Base-by-base conservation (phyloP, 2,797 vertebrate species). In the Brachyalestes nurse region DNA sequence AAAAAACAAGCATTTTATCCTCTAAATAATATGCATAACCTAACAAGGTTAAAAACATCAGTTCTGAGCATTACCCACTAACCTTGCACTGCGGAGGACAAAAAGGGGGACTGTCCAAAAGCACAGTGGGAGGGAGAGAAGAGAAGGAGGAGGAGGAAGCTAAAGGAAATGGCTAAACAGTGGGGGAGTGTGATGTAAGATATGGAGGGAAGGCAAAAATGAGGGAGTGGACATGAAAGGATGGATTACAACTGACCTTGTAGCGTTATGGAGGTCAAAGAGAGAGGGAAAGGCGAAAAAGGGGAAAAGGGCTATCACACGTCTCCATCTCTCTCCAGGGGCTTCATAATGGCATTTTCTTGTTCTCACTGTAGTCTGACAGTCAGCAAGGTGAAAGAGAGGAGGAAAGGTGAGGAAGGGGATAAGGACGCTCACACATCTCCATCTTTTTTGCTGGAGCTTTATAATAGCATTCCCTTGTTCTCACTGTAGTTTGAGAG, bases 161-260 rank as follows among this genome's bases (percentile, higher is more conserved):
- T 53, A 34, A 67, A 65, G 49, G 9, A 66, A 72, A 73, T 60
- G 78, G 66, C 69, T 73, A 58, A 53, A 67, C 40, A 40, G 58
- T 69, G 42, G 49, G 49, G 28, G 49, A 75, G 58, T 53, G 34
- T 77, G 74, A 77, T 69, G 28, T 19, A 53, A 73, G 62, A 81
- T 74, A 67, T 61, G 16, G 42, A 71, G 67, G 21, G 76, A 57
- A 72, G 69, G 19, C 58, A n/a, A 79, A 70, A 72, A 61, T 23
- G 67, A 14, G 9, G 58, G 14, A 65, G 23, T 53, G 17, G 42
- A 62, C 62, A 72, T 62, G 77, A 86, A 79, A 77, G 19, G 58
- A 72, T 69, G 75, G 77, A 81, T 84, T 79, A 79, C 79, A 77
- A 53, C 42, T 84, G 80, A 86, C 84, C 78, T 82, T 85, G 82